phyloP scores from a whole-genome alignment of 2,113 vertebrate species.

The Saccopteryx bilineata region DNA sequence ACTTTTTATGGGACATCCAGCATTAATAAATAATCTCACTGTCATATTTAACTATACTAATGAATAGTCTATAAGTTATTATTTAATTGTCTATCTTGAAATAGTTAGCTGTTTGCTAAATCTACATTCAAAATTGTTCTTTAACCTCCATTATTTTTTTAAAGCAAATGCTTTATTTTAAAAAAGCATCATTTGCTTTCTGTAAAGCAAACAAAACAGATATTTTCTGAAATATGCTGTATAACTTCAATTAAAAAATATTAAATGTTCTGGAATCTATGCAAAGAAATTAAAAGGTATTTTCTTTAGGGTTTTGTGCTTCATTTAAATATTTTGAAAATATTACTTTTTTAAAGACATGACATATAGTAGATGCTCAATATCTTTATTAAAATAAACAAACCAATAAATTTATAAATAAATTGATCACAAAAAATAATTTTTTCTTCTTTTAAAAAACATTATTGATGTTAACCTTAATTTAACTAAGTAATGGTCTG shows the following conservation, averaged over 20 bases:
- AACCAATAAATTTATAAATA: not conserved
- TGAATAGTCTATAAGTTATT: not conserved
- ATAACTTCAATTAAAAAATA: not conserved
- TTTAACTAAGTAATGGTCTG: not conserved
- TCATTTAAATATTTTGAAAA: conserved; percentile 32
- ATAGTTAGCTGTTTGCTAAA: not conserved
- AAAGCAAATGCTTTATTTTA: not conserved
- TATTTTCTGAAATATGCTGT: conserved; percentile 20
- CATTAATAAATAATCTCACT: conserved; percentile 1
- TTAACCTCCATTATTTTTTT: not conserved
- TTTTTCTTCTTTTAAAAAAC: not conserved
- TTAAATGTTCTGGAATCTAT: not conserved
- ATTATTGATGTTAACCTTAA: not conserved
- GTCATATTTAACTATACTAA: conserved; percentile 27
- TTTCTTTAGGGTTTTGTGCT: not conserved
- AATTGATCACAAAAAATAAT: not conserved
- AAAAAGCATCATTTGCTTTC: not conserved
- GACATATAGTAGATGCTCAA: not conserved
- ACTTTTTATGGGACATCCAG: not conserved
- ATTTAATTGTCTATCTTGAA: not conserved
- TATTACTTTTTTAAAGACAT: not conserved
- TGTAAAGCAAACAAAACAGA: not conserved
- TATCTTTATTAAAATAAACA: not conserved
- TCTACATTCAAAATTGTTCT: not conserved
- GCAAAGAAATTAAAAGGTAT: not conserved